These are phyloP conservation scores for Antechinus stuartii DNA, from an alignment of 2,113 vertebrate species.

Conservation along the genomic window DNA sequence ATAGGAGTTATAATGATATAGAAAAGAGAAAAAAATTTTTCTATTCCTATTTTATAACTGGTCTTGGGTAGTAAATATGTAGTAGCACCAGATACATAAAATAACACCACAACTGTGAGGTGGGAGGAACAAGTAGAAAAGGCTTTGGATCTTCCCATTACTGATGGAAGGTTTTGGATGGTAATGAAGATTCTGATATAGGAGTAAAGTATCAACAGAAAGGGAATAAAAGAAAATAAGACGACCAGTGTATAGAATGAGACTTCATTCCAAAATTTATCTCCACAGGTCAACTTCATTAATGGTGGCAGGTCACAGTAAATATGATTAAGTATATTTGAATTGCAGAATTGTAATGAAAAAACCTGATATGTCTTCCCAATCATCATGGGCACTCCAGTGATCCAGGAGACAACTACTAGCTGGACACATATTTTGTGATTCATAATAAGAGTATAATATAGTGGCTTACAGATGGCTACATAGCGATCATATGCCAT, in stretches of 20 bases:
- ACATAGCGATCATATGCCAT: conserved; percentile 62
- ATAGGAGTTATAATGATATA: conserved; percentile 1
- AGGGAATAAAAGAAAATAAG: not conserved
- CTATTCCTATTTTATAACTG: not conserved
- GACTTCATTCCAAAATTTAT: not conserved
- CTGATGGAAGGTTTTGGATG: conserved; percentile 12
- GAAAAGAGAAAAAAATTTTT: conserved; percentile 34
- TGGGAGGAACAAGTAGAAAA: too few relatives aligned
- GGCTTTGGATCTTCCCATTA: not conserved
- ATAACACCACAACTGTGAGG: not conserved
- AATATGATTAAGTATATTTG: not conserved
- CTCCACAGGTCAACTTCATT: not conserved
- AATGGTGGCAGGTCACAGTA: not conserved
- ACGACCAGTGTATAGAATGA: not conserved
- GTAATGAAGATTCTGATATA: conserved; percentile 36
- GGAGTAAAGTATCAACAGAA: conserved; percentile 10
- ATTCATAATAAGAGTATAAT: conserved; percentile 57
- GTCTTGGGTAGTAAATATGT: not conserved
- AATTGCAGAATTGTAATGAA: not conserved
- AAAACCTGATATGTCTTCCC: not conserved
- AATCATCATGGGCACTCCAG: not conserved
- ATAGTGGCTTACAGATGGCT: conserved; percentile 68
- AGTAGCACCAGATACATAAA: not conserved
- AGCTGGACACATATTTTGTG: conserved; percentile 23
- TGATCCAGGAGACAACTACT: conserved; percentile 53